phyloP scores from a whole-genome alignment of 2,888 invertebrate genomes.

The Drosophila dives region DNA sequence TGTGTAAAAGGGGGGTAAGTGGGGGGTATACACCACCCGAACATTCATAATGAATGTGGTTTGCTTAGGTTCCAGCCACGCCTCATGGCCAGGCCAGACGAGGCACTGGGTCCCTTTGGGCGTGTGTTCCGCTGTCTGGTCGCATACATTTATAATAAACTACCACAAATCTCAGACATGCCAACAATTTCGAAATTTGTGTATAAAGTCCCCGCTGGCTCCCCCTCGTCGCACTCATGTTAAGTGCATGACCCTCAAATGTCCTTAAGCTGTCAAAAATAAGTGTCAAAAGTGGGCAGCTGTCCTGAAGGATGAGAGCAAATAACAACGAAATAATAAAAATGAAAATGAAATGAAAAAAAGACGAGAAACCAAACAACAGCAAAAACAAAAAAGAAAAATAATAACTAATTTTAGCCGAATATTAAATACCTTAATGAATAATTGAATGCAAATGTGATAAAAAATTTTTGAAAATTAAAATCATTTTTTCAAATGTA shows the following conservation, averaged over 20 bases:
- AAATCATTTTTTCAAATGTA: background rate
- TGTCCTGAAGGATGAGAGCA: slow-evolving; percentile 21
- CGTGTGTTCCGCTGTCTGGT: slow-evolving; percentile 7
- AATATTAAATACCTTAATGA: slow-evolving; percentile 9
- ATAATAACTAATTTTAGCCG: slow-evolving; percentile 3
- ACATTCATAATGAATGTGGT: slow-evolving; percentile 55
- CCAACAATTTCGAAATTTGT: slow-evolving; percentile 59
- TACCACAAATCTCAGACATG: slow-evolving; percentile 67
- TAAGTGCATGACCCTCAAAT: slow-evolving; percentile 73
- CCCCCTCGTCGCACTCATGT: slow-evolving; percentile 16
- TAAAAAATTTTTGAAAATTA: background rate
- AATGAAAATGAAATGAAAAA: slow-evolving; percentile 49
- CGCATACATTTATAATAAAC: slow-evolving; percentile 56
- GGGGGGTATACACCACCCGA: slow-evolving; percentile 1
- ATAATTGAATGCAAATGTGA: background rate
- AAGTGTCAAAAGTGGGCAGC: slow-evolving; percentile 65
- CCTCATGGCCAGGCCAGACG: slow-evolving; percentile 18
- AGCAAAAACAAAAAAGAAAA: background rate
- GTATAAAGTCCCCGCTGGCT: slow-evolving; percentile 8
- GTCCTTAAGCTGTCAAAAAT: slow-evolving; percentile 77
- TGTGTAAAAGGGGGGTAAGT: background rate
- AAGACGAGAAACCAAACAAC: slow-evolving; percentile 12
- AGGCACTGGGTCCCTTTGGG: background rate
- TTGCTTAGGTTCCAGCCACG: slow-evolving; percentile 39
- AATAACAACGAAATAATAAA: slow-evolving; percentile 62